Evolutionary conservation across 2,113 vertebrate species (phyloP).

Genomic region (Oryctolagus cuniculus): DNA sequence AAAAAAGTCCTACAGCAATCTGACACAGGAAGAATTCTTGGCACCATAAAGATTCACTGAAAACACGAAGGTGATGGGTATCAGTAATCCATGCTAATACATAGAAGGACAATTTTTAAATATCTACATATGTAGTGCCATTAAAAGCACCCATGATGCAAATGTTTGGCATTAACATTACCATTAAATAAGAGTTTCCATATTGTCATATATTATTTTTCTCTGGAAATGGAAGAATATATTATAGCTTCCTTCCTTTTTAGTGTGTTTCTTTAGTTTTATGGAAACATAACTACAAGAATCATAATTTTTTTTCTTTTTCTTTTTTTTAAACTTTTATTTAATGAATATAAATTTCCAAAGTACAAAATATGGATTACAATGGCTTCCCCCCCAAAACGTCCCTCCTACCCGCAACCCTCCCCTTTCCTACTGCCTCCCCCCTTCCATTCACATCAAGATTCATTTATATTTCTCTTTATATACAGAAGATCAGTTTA

Average conservation of each 20-base stretch:
- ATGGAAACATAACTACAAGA: conserved; percentile 48
- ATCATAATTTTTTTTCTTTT: no score
- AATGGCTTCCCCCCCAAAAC: no score
- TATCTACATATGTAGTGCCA: background rate
- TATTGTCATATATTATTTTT: conserved; percentile 29
- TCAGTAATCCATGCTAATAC: background rate
- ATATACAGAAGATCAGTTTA: no score
- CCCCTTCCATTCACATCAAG: no score
- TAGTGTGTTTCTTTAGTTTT: conserved; percentile 45
- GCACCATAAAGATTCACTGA: background rate
- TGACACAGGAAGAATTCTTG: background rate
- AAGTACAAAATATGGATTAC: no score
- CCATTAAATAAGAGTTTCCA: conserved; percentile 52
- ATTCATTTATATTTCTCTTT: no score
- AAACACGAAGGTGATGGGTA: background rate
- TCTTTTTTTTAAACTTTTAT: no score
- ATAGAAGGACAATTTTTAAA: background rate
- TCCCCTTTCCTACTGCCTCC: no score
- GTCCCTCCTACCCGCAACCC: no score
- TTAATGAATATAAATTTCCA: no score
- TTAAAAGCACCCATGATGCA: conserved; percentile 15
- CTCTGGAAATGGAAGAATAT: conserved; percentile 18
- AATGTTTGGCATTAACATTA: conserved; percentile 51
- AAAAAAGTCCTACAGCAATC: background rate
- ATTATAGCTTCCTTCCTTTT: conserved; percentile 23